A percentile compares a stretch with the other conserved stretches of the same genome.
Conservation (phyloP, 2,888 invertebrate genomes). For the Acleris holmiana region DNA sequence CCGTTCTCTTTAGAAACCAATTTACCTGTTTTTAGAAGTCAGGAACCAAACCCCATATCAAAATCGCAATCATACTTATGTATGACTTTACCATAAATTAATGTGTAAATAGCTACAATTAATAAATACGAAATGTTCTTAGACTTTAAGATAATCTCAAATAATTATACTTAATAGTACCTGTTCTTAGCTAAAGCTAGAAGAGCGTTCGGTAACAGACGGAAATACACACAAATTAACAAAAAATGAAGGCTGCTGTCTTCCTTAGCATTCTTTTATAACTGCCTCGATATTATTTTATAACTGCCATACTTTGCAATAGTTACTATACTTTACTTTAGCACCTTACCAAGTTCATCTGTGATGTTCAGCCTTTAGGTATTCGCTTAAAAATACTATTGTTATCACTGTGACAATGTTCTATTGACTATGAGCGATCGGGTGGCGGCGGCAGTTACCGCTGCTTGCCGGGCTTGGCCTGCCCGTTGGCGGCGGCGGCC, state of each 20-base stretch:
- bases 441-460: slow-evolving; percentile 68
- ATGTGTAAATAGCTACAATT: slow-evolving; percentile 57
- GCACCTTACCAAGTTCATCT: slow-evolving; percentile 82
- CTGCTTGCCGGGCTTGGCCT: slow-evolving; percentile 83
- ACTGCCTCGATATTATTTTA: slow-evolving; percentile 47
- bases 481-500: slow-evolving; percentile 87
- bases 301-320: slow-evolving; percentile 69
- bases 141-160: slow-evolving; percentile 60
- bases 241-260: slow-evolving; percentile 71
- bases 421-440: slow-evolving; percentile 71
- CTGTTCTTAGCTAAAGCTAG: slow-evolving; percentile 73
- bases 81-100: slow-evolving; percentile 58
- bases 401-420: slow-evolving; percentile 74
- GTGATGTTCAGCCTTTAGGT: slow-evolving; percentile 81
- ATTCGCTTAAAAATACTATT: slow-evolving; percentile 64
- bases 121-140: slow-evolving; percentile 59
- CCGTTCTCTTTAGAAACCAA: not conserved
- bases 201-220: slow-evolving; percentile 82
- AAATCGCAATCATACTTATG: slow-evolving; percentile 22
- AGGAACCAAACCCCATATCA: slow-evolving; percentile 50
- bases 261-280: slow-evolving; percentile 52
- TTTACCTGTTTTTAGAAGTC: slow-evolving; percentile 16
- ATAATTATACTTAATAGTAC: slow-evolving; percentile 60
- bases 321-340: slow-evolving; percentile 75
- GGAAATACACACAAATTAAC: slow-evolving; percentile 82